Evolutionary conservation across 2,113 vertebrate genomes (phyloP).

Genomic region (Vicugna pacos): DNA sequence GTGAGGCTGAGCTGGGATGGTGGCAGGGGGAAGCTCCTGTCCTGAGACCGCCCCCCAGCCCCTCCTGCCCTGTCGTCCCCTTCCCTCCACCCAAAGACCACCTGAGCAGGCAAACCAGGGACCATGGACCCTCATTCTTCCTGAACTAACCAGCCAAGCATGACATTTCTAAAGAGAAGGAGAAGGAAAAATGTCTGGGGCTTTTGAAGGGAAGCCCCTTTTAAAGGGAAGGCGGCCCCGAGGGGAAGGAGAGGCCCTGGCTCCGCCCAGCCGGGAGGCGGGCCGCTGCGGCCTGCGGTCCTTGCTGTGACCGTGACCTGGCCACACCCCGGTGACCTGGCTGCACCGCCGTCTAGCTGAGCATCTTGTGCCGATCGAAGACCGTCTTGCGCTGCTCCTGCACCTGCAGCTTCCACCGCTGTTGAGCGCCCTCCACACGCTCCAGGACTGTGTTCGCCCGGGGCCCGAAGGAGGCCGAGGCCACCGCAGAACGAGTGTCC

Average conservation of each 20-base stretch:
- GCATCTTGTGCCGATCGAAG: slow-evolving; percentile 97
- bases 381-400: slow-evolving; percentile 98
- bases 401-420: slow-evolving; percentile 98
- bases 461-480: slow-evolving; percentile 57
- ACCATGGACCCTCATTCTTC: not conserved
- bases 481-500: slow-evolving; percentile 90
- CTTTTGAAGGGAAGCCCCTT: not conserved
- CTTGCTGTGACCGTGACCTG: not conserved
- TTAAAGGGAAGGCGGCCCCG: rapidly evolving
- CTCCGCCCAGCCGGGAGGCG: not conserved
- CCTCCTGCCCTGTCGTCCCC: not conserved
- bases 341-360: slow-evolving; percentile 88
- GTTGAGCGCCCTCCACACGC: slow-evolving; percentile 96
- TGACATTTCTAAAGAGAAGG: not conserved
- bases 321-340: rapidly evolving
- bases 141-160: not conserved
- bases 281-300: not conserved
- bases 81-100: not conserved
- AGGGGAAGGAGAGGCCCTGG: not conserved
- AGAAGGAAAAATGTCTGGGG: not conserved
- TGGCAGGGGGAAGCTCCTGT: not conserved
- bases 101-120: not conserved
- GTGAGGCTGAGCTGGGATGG: not conserved
- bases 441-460: slow-evolving; percentile 95
- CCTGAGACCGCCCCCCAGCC: not conserved